A percentile compares a stretch with the other conserved stretches of the same genome.
Conservation (phyloP, 2,888 invertebrate species). For the Hirudinaria manillensis region DNA sequence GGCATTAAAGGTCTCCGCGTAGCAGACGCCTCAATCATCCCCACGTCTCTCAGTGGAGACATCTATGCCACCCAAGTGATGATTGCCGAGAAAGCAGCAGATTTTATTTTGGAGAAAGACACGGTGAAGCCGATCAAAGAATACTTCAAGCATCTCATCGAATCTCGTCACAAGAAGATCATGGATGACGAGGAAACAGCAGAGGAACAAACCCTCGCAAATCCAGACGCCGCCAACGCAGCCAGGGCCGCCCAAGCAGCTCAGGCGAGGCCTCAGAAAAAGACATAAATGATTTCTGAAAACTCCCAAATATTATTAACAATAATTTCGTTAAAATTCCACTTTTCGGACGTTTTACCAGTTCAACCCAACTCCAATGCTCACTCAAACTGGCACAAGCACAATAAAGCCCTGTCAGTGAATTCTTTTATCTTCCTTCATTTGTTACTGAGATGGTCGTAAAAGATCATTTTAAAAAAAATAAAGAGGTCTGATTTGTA, state of each 20-base stretch:
- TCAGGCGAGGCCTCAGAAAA: neutral
- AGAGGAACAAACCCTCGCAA: neutral
- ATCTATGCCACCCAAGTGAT: constrained; percentile 41
- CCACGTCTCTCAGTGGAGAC: constrained; percentile 39
- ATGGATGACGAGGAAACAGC: constrained; percentile 37
- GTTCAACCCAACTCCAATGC: too few species aligned
- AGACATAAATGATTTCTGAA: neutral
- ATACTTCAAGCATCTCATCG: constrained; percentile 42
- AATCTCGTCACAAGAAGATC: constrained; percentile 40
- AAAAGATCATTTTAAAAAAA: too few species aligned
- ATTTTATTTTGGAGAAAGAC: constrained; percentile 40
- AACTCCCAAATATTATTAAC: too few species aligned
- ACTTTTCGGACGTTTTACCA: too few species aligned
- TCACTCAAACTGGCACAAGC: too few species aligned
- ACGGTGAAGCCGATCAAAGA: constrained; percentile 40
- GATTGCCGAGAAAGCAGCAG: constrained; percentile 42
- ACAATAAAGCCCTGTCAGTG: too few species aligned
- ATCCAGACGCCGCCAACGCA: neutral
- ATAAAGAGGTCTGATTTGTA: too few species aligned
- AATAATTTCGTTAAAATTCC: too few species aligned
- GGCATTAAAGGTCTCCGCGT: constrained; percentile 41
- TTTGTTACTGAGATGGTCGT: too few species aligned
- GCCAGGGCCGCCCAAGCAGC: neutral
- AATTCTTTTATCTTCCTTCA: too few species aligned
- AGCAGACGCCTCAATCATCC: constrained; percentile 41